Conservation (phyloP, 2,113 vertebrate species). For the Mormoops blainvillei region DNA sequence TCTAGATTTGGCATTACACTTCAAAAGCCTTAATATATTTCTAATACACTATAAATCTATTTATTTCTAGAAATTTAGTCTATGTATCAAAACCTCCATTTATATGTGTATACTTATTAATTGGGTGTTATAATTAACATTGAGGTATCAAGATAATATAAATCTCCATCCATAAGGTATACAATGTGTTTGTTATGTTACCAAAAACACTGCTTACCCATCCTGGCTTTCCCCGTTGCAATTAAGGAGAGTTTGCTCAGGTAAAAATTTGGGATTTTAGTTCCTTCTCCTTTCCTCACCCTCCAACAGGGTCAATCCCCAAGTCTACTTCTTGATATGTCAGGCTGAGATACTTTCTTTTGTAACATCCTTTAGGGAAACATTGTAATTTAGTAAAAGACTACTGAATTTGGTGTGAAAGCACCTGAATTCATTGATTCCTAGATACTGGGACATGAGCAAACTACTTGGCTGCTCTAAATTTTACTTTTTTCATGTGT, state of each 20-base stretch:
- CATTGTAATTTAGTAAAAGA: neutral
- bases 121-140: neutral
- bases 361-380: neutral
- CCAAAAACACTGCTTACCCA: neutral
- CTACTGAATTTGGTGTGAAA: neutral
- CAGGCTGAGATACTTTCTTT: neutral
- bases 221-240: neutral
- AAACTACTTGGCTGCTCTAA: neutral
- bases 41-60: neutral
- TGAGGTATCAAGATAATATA: neutral
- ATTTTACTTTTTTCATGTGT: neutral
- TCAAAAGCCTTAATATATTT: neutral
- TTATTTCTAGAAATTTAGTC: constrained; percentile 2
- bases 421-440: neutral
- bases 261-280: neutral
- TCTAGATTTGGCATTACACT: neutral
- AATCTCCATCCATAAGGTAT: neutral
- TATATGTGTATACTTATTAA: neutral
- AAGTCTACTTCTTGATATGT: neutral
- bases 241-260: neutral
- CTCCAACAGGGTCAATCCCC: neutral
- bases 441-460: neutral
- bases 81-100: neutral
- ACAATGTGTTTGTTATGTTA: neutral
- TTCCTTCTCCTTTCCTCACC: neutral